Conservation (phyloP, 2,797 vertebrate species). For the Anomalospiza imberbis region DNA sequence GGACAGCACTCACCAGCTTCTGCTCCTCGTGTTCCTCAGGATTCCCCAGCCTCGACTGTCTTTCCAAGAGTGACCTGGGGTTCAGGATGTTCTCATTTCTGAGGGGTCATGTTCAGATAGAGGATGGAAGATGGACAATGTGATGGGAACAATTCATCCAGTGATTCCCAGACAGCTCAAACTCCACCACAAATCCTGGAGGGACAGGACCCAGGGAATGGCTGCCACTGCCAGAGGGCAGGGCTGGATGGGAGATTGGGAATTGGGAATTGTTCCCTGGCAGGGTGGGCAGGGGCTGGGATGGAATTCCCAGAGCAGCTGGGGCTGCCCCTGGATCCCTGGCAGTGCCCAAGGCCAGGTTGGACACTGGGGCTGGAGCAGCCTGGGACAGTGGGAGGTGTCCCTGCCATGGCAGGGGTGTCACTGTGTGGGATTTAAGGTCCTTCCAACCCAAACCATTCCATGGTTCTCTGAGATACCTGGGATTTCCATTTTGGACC, state of each 20-base stretch:
- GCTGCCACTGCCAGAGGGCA: not conserved
- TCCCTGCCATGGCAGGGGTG: not conserved
- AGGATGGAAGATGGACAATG: not conserved
- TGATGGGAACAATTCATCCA: not conserved
- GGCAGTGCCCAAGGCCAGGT: not conserved
- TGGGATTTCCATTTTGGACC: not conserved
- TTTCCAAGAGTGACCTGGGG: not conserved
- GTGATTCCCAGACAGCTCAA: not conserved
- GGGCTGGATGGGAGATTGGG: not conserved
- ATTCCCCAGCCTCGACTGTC: not conserved
- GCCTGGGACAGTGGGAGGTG: not conserved
- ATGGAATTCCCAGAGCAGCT: not conserved
- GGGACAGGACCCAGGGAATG: fast-evolving
- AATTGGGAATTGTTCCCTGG: not conserved
- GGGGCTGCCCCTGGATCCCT: not conserved
- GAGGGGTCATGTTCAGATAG: not conserved
- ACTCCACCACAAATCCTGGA: not conserved
- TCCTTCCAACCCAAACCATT: not conserved
- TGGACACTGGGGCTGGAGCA: not conserved
- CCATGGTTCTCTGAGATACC: not conserved
- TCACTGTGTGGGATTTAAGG: fast-evolving
- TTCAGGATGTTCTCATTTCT: not conserved
- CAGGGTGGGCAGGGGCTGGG: not conserved
- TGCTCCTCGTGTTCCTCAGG: not conserved
- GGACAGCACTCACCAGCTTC: not conserved